Evolutionary conservation across 1,140 invertebrate genomes (phyloP), one percentile per base, ranked within the genome.

Genomic region (Lordiphosa clarofinis): DNA sequence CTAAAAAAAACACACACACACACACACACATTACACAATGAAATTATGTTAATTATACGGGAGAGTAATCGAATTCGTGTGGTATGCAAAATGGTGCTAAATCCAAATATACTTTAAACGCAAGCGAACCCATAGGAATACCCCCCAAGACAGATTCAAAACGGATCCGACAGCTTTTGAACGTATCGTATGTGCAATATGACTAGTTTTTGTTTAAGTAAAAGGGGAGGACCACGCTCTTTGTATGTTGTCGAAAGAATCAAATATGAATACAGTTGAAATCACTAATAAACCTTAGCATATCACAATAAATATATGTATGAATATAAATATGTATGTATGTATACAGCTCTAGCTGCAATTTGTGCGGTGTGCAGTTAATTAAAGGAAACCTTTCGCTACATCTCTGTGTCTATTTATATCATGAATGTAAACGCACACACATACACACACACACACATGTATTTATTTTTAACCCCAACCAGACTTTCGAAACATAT

Each of bases 141-240:
- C 28, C 46, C 15, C 42, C 43, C 38, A 10, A 37, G 15, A 56
- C 40, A 42, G 13, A 40, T 4, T 28, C 24, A 28, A 28, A 28
- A 7, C 24, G 24, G 6, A 28, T 28, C 24, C 24, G 24, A 47
- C 12, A 35, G 47, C 33, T 37, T 52, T 60, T 55, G 55, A 75
- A 64, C 54, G 54, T 67, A 67, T 67, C 72, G 65, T 75, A 75
- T 70, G 91, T 91, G 91, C 91, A 91, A 91, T 91, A 91, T 91
- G 90, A 91, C 91, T 91, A 91, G 91, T 91, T 91, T 91, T 91
- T 91, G 91, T 90, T 91, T 91, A 68, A 75, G 24, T 31, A 28
- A 10, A 9, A 10, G 24, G 24, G 43, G 24, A 44, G 31, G 24
- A 44, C 24, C 43, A 28, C 12, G 11, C 11, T 44, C 12, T 44